Percentiles rank a stretch among this genome's conserved stretches.
Evolutionary conservation across 2,113 vertebrate species (phyloP).

Genomic region (Atrichornis clamosus): DNA sequence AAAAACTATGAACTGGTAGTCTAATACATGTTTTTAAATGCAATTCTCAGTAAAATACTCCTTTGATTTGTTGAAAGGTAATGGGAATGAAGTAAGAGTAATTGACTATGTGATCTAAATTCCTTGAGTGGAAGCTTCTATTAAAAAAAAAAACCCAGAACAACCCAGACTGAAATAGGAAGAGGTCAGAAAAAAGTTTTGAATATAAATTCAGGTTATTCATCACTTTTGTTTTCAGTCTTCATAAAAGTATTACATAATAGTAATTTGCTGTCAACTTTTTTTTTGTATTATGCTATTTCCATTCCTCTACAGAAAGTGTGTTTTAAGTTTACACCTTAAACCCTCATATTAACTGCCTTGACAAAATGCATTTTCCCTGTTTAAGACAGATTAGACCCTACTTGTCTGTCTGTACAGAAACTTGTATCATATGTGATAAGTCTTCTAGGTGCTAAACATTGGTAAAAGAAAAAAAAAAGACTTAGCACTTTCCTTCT

Average conservation of each 20-base stretch:
- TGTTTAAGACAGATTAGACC: not conserved
- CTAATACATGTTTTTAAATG: not conserved
- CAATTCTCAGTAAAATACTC: conserved; percentile 29
- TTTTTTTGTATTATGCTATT: not conserved
- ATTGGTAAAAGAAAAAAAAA: not conserved
- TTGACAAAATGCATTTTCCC: not conserved
- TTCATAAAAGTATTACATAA: not conserved
- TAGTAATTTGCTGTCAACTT: not conserved
- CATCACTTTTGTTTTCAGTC: not conserved
- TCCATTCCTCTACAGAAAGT: not conserved
- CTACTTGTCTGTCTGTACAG: not conserved
- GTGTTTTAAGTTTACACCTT: not conserved
- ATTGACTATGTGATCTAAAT: not conserved
- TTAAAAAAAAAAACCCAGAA: not conserved
- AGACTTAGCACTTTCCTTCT: not conserved
- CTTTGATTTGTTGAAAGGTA: not conserved
- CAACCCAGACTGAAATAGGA: not conserved
- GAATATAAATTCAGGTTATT: not conserved
- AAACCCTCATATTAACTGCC: not conserved
- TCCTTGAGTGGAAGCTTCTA: not conserved
- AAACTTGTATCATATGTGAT: not conserved
- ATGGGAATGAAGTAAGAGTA: not conserved
- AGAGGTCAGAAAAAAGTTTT: not conserved
- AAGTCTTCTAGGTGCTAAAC: not conserved
- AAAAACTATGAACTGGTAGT: not conserved